Base-by-base conservation (phyloP, 1,140 invertebrate genomes). In the Drosophila arawakana region DNA sequence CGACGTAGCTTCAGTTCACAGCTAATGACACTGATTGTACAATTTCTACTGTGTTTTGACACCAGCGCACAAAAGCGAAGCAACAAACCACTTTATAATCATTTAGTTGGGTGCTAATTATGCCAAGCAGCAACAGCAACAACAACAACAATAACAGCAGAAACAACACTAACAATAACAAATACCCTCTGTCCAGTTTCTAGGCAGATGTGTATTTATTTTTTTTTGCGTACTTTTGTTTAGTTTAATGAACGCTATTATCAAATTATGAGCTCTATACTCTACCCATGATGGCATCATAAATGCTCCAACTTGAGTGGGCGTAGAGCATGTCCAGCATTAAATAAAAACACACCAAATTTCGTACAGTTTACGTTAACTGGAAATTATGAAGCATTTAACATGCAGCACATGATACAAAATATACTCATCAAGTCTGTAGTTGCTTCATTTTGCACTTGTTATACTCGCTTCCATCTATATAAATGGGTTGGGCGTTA, bases 51-150 rank as follows among this genome's bases (percentile, higher is more conserved):
- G 77, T 81, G 71, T 88, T 69, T 74, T 74, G 72, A 74, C 72
- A 74, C 55, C 50, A 61, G 47, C 47, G 25, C 55, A 65, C 46
- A 58, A 65, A 65, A 68, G 30, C 50, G 7, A 50, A 49, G 37
- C 44, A 47, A 54, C 15, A 52, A 52, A 59, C 81, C 77, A 75
- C 46, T 78, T 77, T 71, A 75, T 80, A 83, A 88, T 65, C 80
- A 80, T 89, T 80, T 88, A 86, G 76, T 78, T 75, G 73, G 80
- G 84, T 83, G 83, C 83, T 89, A 86, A 89, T 89, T 86, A 88
- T 78, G 63, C 39, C 43, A 81, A 46, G 35, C 58, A 76, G 67
- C 62, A 73, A 52, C 65, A 77, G 62, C 67, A 69, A 80, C 65
- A 83, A 63, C 34, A 34, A 37, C 25, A 10, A 34, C 37, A 37